Base-by-base conservation (phyloP, 2,113 vertebrate species). In the Vombatus ursinus region DNA sequence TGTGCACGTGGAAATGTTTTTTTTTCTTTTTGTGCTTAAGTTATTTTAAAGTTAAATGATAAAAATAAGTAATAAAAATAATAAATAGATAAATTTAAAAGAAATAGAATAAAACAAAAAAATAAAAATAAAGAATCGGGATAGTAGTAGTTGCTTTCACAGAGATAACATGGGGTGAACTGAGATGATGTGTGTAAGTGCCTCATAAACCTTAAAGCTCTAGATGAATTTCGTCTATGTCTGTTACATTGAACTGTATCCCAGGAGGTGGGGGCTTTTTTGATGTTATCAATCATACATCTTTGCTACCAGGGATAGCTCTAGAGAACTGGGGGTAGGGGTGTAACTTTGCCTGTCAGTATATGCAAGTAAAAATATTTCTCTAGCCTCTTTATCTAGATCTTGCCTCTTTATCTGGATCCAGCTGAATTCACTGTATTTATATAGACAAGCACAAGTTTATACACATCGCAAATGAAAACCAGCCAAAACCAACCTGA, bases 401-500 rank as follows among this genome's bases (percentile, higher is more conserved):
- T 49, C 28, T 61, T 52, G 31, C 61, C 61, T 37, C 4, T 49
- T 77, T 91, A 37, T 48, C 28, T 26, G 52, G 11, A 50, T 53
- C 49, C 37, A 91, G 48, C 44, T 91, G 61, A 89, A 52, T 23
- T 22, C 50, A 14, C 8, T 49, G 16, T 92, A 22, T 93, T 61
- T 68, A 68, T 52, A 61, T 90, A 84, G 44, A 11, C 50, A 95
- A 90, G 24, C 53, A 53, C 68, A 90, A 91, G 50, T 68, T 89
- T 24, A 90, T 89, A 90, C 28, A 50, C n/a, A 54, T 50, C 48
- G 37, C 28, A 94, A 54, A 90, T n/a, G 90, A 8, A 91, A 50
- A 8, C 48, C 16, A 95, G 54, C 28, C 91, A 37, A 95, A 91
- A 84, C 47, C 47, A 92, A 54, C 91, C 48, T 94, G 92, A 91